Conservation (phyloP, 2,797 vertebrate species). For the Diplodus puntazzo region DNA sequence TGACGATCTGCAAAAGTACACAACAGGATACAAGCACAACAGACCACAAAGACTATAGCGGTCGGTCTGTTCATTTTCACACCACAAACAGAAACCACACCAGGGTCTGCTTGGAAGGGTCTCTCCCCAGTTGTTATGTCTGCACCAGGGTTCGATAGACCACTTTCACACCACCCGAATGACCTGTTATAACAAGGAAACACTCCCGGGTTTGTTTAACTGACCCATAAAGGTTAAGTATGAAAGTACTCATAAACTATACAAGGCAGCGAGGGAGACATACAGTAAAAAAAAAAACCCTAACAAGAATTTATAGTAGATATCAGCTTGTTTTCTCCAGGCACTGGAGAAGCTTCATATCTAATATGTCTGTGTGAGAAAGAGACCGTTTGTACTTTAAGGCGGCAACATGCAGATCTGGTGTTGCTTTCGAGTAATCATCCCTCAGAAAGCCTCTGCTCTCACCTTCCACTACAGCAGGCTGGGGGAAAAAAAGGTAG, state of each 20-base stretch:
- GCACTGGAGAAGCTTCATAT: background rate
- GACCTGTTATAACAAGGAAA: background rate
- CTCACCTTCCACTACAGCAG: constrained; percentile 7
- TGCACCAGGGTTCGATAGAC: background rate
- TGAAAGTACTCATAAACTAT: background rate
- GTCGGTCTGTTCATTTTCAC: background rate
- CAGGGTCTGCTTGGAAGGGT: background rate
- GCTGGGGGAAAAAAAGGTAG: constrained; percentile 1
- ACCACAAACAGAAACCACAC: background rate
- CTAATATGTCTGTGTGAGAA: constrained; percentile 21
- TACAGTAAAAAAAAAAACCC: constrained; percentile 13
- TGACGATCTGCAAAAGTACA: background rate
- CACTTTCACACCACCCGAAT: background rate
- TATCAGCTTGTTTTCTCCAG: background rate
- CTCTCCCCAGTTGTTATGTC: background rate
- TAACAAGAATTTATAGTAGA: background rate
- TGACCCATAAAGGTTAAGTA: background rate
- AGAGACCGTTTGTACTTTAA: constrained; percentile 11
- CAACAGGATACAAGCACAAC: background rate
- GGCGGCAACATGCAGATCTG: constrained; percentile 10
- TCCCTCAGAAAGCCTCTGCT: constrained; percentile 18
- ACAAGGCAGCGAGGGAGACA: background rate
- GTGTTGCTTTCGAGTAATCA: constrained; percentile 14
- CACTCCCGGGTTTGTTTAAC: background rate
- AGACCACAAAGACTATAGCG: background rate